Percentiles rank a stretch among this genome's conserved stretches.
Evolutionary conservation across 1,140 invertebrate genomes (phyloP).

Genomic region (Adoxophyes honmai): DNA sequence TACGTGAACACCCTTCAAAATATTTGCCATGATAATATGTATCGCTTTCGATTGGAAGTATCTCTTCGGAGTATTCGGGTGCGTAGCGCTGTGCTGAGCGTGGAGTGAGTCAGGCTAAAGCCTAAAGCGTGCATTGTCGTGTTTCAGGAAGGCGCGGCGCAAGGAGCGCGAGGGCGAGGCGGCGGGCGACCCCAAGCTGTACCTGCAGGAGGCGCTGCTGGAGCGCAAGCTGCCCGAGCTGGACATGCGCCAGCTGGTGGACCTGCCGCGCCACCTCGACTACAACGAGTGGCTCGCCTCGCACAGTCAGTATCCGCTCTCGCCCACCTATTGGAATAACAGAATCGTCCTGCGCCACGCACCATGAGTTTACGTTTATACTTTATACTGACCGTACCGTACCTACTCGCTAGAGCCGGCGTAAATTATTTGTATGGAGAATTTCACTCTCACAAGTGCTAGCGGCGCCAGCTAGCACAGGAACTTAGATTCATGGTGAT

Average conservation of each 20-base stretch:
- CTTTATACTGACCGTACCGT: too few species aligned
- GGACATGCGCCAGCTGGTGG: constrained; percentile 94
- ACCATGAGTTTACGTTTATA: too few species aligned
- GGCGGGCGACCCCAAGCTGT: constrained; percentile 93
- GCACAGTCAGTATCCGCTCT: constrained; percentile 87
- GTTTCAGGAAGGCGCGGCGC: constrained; percentile 95
- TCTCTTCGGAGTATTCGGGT: background rate
- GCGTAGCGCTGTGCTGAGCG: background rate
- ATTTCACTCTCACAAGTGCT: too few species aligned
- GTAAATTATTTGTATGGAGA: too few species aligned
- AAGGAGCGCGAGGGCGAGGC: constrained; percentile 95
- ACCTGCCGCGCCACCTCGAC: constrained; percentile 94
- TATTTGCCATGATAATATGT: too few species aligned
- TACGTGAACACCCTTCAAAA: background rate
- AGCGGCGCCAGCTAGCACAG: too few species aligned
- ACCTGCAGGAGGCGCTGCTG: constrained; percentile 94
- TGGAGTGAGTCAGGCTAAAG: too few species aligned
- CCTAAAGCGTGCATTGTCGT: background rate
- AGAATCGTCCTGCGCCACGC: too few species aligned
- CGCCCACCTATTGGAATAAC: background rate
- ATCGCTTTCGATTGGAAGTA: background rate
- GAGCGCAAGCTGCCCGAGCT: constrained; percentile 95
- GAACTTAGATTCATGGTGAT: too few species aligned
- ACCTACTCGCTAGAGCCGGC: too few species aligned
- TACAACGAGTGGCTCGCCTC: constrained; percentile 99